Evolutionary conservation across 1,140 invertebrate genomes (phyloP), one percentile per base, ranked within the genome.

Genomic region (Lepeophtheirus salmonis): DNA sequence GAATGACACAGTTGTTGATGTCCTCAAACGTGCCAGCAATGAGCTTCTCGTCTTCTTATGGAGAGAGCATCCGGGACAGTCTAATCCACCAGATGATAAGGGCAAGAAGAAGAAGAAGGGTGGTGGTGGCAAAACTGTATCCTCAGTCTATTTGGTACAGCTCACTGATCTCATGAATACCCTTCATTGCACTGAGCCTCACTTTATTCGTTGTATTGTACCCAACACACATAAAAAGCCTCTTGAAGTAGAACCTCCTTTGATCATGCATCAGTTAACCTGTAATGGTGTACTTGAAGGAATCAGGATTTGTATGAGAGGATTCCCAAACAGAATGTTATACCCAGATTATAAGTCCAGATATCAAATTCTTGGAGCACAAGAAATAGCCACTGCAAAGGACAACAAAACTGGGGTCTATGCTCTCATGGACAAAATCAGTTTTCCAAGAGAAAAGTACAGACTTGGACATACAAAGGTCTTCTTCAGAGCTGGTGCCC

Each of bases 401-500:
- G 56, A 62, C 17, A 60, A 57, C 50, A 62, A 62, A 22, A 62
- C 6, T 20, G 50, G 48, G 2, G 50, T 54, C 3, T 61, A 61
- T 24, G 51, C 50, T 30, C 59, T 61, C 16, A n/a, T 61, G 49
- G 59, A 61, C 22, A 61, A 61, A 48, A 26, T 55, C 50, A 17
- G 50, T 16, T 61, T 56, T 62, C 20, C 20, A 14, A 75, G 80
- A 64, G 88, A 94, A 73, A 87, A 91, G 73, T 97, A 83, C 78
- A 82, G 91, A 70, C 75, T 97, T 72, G 94, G 94, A 77, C 83
- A 83, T 74, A 97, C 90, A 63, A 97, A 97, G 86, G 91, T 88
- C 20, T 53, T 98, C 86, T 98, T 99, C 89, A 87, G 94, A 70
- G 96, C 96, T 70, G 96, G 96, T 83, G 90, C 97, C 70, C 76